Percentiles rank a stretch among this genome's conserved stretches.
These are phyloP conservation scores for Odontomachus brunneus DNA, from an alignment of 1,140 invertebrate genomes.

Conservation along the genomic window DNA sequence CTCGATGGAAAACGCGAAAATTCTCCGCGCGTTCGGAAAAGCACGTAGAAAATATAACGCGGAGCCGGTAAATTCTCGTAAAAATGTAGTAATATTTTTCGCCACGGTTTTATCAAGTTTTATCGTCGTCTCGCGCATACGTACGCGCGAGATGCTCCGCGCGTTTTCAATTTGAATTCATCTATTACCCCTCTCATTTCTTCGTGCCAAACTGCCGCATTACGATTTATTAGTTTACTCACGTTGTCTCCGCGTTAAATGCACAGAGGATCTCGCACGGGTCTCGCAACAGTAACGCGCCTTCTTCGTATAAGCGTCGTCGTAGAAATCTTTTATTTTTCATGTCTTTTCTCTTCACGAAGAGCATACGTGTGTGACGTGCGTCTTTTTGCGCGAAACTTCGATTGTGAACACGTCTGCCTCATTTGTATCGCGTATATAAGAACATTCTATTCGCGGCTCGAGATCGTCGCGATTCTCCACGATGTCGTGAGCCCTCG, in stretches of 20 bases:
- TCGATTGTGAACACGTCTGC: neutral
- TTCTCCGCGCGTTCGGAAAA: constrained; percentile 54
- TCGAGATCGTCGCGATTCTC: constrained; percentile 19
- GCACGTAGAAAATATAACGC: constrained; percentile 59
- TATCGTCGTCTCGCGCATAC: constrained; percentile 7
- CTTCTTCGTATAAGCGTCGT: neutral
- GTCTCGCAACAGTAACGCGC: neutral
- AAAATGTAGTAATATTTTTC: constrained; percentile 52
- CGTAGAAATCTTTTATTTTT: neutral
- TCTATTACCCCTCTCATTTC: neutral
- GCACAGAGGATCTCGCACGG: neutral
- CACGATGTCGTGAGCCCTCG: constrained; percentile 48
- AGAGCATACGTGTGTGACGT: neutral
- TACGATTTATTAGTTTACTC: constrained; percentile 11
- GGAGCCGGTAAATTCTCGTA: constrained; percentile 40
- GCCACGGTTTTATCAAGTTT: constrained; percentile 39
- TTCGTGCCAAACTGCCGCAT: too few relatives aligned
- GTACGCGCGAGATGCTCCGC: neutral
- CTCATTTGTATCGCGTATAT: neutral
- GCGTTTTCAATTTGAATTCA: neutral
- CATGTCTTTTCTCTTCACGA: too few relatives aligned
- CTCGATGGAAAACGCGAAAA: constrained; percentile 64
- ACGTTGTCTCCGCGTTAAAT: neutral
- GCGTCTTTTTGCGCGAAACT: neutral
- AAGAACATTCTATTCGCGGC: constrained; percentile 41